phyloP scores from a whole-genome alignment of 2,113 vertebrate genomes.

The Butorides virescens region DNA sequence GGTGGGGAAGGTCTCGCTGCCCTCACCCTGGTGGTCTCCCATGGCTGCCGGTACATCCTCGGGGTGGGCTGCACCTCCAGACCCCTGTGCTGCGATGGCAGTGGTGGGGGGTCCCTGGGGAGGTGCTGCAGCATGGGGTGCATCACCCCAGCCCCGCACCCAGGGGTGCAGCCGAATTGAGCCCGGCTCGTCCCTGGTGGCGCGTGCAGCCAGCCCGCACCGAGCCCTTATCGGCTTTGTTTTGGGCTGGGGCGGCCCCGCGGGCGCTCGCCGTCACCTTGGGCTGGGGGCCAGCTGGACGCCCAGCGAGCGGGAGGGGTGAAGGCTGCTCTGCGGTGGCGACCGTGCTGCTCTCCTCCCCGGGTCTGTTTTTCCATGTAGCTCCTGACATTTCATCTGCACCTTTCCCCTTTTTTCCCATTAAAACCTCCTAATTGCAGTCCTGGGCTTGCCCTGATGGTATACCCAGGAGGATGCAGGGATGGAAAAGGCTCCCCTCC shows the following conservation, averaged over 20 bases:
- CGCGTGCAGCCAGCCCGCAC: not conserved
- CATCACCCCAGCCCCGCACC: not conserved
- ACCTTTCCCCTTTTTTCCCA: not conserved
- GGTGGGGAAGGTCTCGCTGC: not conserved
- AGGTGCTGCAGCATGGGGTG: not conserved
- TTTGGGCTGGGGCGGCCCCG: not conserved
- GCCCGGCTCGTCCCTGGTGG: fast-evolving
- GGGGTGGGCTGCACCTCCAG: not conserved
- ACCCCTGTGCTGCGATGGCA: fast-evolving
- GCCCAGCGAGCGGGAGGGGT: not conserved
- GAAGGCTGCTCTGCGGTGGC: not conserved
- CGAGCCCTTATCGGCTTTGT: not conserved
- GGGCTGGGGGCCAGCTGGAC: not conserved
- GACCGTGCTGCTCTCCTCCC: not conserved
- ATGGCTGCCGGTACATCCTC: not conserved
- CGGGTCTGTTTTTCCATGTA: fast-evolving
- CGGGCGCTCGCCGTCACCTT: not conserved
- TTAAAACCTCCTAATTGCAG: not conserved
- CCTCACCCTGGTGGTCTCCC: not conserved
- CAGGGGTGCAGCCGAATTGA: not conserved
- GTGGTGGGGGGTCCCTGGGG: not conserved
- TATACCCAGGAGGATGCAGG: not conserved
- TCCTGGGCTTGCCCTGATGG: not conserved
- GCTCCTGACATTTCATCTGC: not conserved
- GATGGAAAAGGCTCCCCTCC: not conserved